These are phyloP conservation scores for Saccostrea echinata DNA, from an alignment of 1,140 invertebrate genomes.

Conservation along the genomic window DNA sequence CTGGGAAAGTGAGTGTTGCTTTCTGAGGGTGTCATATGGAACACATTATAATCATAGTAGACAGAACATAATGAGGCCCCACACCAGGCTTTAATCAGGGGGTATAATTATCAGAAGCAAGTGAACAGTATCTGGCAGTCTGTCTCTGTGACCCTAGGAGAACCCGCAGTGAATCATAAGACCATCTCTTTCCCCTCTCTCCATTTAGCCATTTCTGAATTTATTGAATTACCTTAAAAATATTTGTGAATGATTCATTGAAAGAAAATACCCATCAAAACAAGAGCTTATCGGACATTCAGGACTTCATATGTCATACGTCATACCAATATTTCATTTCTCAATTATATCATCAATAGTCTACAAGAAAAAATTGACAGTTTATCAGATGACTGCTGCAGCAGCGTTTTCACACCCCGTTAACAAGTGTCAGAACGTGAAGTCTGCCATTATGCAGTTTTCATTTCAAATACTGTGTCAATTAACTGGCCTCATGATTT, in stretches of 20 bases:
- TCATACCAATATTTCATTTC: not conserved
- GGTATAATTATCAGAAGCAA: not conserved
- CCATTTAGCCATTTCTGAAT: not conserved
- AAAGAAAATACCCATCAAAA: not conserved
- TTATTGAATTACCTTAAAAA: constrained; percentile 31
- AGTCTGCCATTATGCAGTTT: not conserved
- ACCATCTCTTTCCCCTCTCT: not conserved
- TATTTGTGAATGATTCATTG: not conserved
- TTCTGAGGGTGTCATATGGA: constrained; percentile 28
- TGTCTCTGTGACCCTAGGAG: not conserved
- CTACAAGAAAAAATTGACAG: not conserved
- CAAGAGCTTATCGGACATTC: not conserved
- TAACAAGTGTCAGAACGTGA: not conserved
- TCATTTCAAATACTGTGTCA: constrained; percentile 6
- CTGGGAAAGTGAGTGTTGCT: not conserved
- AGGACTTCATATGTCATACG: not conserved
- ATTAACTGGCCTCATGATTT: not conserved
- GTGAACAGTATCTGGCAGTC: not conserved
- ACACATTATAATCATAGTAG: not conserved
- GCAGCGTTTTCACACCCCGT: not conserved
- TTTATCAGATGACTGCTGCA: not conserved
- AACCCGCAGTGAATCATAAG: not conserved
- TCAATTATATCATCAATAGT: not conserved
- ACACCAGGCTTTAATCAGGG: constrained; percentile 9
- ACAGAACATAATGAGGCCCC: constrained; percentile 11